Evolutionary conservation across 1,140 invertebrate species (phyloP).

Genomic region (Drosophila parabipectinata): DNA sequence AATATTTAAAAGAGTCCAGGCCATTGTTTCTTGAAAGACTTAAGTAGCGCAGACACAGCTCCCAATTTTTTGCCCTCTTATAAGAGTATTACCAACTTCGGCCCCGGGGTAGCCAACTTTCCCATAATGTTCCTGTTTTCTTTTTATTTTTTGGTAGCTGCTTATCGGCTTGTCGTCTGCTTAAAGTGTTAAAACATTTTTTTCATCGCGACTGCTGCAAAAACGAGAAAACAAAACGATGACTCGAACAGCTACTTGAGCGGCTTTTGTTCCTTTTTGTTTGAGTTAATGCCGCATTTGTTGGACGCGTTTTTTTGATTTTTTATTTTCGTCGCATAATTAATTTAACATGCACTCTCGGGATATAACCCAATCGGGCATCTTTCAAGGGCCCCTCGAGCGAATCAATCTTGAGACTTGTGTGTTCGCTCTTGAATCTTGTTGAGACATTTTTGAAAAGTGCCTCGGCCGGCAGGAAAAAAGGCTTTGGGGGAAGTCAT

Average conservation of each 20-base stretch:
- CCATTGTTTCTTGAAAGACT: background rate
- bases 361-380: constrained; percentile 56
- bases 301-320: constrained; percentile 4
- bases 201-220: constrained; percentile 20
- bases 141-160: constrained; percentile 65
- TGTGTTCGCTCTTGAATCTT: constrained; percentile 16
- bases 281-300: constrained; percentile 58
- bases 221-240: constrained; percentile 25
- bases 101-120: background rate
- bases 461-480: background rate
- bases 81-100: constrained; percentile 20
- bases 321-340: constrained; percentile 73
- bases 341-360: constrained; percentile 77
- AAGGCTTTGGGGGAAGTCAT: background rate
- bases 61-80: background rate
- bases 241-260: constrained; percentile 18
- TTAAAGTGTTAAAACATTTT: constrained; percentile 75
- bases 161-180: constrained; percentile 75
- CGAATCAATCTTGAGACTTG: constrained; percentile 58
- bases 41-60: background rate
- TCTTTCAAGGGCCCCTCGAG: constrained; percentile 63
- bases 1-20: background rate
- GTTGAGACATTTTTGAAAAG: constrained; percentile 35
- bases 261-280: constrained; percentile 64
- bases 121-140: constrained; percentile 1